phyloP scores from a whole-genome alignment of 1,140 invertebrate species.

The Nasonia longicornis region DNA sequence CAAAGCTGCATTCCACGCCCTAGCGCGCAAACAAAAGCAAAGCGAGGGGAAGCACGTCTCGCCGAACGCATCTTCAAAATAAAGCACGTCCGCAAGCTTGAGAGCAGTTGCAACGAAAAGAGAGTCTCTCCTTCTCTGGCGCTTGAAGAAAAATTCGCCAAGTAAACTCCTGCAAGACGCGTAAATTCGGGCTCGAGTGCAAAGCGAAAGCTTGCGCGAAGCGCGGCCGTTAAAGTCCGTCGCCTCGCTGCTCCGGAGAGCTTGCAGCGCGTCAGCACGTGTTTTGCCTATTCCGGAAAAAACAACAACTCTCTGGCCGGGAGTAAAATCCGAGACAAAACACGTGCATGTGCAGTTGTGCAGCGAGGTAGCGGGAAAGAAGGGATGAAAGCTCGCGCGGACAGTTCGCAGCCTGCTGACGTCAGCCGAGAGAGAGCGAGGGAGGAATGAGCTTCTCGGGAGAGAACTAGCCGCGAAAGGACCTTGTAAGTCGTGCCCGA shows the following conservation, averaged over 20 bases:
- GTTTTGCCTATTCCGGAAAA: constrained; percentile 7
- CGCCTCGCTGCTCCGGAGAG: not conserved
- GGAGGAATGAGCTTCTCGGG: not conserved
- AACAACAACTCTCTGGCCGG: not conserved
- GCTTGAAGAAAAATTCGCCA: not conserved
- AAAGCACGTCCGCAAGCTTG: not conserved
- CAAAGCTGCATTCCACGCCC: not conserved
- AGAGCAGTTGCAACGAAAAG: not conserved
- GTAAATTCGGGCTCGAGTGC: not conserved
- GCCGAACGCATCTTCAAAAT: not conserved
- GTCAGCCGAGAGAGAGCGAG: not conserved
- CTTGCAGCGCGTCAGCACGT: not conserved
- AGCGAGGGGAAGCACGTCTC: not conserved
- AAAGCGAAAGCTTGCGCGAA: not conserved
- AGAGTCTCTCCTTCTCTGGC: not conserved
- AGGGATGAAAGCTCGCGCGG: not conserved
- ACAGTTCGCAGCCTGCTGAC: not conserved
- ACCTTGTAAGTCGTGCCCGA: constrained; percentile 3
- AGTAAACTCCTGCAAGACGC: not conserved
- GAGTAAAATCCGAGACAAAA: constrained; percentile 2
- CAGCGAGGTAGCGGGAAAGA: not conserved
- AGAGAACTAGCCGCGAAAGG: not conserved
- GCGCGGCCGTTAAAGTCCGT: not conserved
- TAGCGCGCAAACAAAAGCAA: too few relatives aligned
- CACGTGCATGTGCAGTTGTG: not conserved